Percentiles rank a stretch among this genome's conserved stretches.
phyloP scores from a whole-genome alignment of 2,888 invertebrate genomes.

The Lutraria lutraria region DNA sequence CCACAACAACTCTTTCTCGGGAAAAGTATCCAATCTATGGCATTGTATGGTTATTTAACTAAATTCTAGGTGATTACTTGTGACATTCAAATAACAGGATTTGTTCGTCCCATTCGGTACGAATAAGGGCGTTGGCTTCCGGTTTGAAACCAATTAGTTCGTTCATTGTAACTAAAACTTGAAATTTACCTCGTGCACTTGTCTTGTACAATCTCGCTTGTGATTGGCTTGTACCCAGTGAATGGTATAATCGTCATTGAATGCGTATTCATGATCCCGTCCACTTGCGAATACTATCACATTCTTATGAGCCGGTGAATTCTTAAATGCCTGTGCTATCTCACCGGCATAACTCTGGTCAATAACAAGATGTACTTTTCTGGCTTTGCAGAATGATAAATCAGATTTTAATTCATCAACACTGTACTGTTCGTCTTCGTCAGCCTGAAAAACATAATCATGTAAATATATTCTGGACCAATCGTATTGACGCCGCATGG shows the following conservation, averaged over 20 bases:
- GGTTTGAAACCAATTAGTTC: too few relatives aligned
- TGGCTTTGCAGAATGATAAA: conserved; percentile 87
- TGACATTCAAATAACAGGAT: too few relatives aligned
- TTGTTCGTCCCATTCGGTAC: neutral
- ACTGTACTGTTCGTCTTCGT: conserved; percentile 87
- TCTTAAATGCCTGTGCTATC: conserved; percentile 83
- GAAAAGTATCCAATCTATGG: too few relatives aligned
- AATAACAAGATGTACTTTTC: conserved; percentile 87
- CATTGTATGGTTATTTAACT: too few relatives aligned
- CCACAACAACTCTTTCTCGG: too few relatives aligned
- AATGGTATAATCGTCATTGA: conserved; percentile 85
- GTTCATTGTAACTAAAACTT: neutral
- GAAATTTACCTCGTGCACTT: conserved; percentile 84
- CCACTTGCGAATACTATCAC: conserved; percentile 86
- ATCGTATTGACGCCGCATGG: too few relatives aligned
- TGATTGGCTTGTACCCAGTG: conserved; percentile 85
- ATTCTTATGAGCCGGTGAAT: conserved; percentile 83
- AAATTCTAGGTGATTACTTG: too few relatives aligned
- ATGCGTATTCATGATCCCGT: conserved; percentile 84
- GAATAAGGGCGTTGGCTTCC: neutral
- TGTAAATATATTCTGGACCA: neutral
- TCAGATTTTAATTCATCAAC: conserved; percentile 88
- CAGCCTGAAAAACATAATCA: conserved; percentile 80
- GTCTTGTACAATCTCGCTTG: conserved; percentile 83
- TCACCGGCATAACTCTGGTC: conserved; percentile 88